Conservation (phyloP, 1,140 invertebrate genomes). For the Globodera rostochiensis region DNA sequence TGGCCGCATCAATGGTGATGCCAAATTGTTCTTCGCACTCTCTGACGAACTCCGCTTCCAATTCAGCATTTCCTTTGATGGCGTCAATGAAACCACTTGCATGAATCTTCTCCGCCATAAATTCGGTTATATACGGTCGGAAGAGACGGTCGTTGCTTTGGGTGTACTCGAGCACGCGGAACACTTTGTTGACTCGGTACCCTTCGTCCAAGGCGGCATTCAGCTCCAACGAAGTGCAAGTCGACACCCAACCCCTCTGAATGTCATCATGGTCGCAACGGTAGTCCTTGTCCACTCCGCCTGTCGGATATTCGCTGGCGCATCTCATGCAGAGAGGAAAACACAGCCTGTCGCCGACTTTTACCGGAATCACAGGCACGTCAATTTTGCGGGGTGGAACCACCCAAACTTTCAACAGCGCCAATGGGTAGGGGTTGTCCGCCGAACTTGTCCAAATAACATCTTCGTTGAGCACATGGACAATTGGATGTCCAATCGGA, state of each 20-base stretch:
- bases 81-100: not conserved
- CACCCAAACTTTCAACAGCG: slow-evolving; percentile 1
- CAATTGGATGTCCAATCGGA: not conserved
- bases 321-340: not conserved
- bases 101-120: not conserved
- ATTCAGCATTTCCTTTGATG: not conserved
- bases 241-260: slow-evolving; percentile 6
- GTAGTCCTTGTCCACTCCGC: not conserved
- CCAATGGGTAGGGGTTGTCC: slow-evolving; percentile 5
- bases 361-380: not conserved
- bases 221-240: not conserved
- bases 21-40: not conserved
- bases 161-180: not conserved
- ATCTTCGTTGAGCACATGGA: slow-evolving; percentile 9
- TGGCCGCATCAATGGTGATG: not conserved
- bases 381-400: not conserved
- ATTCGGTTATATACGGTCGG: not conserved
- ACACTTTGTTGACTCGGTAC: not conserved
- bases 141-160: not conserved
- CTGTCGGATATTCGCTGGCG: not conserved
- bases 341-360: not conserved
- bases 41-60: not conserved
- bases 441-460: not conserved
- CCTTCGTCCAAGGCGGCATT: slow-evolving; percentile 15
- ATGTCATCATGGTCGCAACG: not conserved